A percentile compares a stretch with the other conserved stretches of the same genome.
Conservation (phyloP, 2,113 vertebrate genomes). For the Cranoglanis bouderius region DNA sequence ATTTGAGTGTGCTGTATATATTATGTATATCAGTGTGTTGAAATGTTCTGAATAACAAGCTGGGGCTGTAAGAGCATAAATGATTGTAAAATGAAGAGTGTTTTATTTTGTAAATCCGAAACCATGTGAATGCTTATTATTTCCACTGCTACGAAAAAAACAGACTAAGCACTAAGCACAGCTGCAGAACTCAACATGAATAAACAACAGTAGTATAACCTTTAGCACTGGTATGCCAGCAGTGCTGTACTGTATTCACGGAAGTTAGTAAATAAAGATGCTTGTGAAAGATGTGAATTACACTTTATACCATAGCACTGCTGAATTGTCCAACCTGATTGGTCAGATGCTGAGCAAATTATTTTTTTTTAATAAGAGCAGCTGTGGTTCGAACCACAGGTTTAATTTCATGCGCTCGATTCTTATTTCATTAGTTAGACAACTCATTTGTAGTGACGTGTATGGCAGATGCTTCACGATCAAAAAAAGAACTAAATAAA, state of each 20-base stretch:
- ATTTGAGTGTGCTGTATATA: too few relatives aligned
- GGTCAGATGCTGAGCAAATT: background rate
- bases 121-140: background rate
- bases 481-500: background rate
- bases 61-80: background rate
- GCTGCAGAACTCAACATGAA: background rate
- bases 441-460: background rate
- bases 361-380: background rate
- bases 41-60: background rate
- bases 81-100: background rate
- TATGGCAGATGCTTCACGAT: background rate
- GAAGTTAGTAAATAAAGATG: slow-evolving; percentile 62
- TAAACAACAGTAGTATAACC: slow-evolving; percentile 38
- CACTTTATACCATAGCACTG: slow-evolving; percentile 38
- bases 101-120: background rate
- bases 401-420: background rate
- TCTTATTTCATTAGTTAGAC: slow-evolving; percentile 6
- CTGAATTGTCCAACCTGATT: background rate
- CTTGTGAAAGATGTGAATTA: slow-evolving; percentile 67
- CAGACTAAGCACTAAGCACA: background rate
- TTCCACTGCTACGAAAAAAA: background rate
- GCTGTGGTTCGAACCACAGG: background rate
- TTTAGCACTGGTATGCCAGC: slow-evolving; percentile 57
- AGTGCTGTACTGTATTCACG: slow-evolving; percentile 70
- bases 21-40: background rate